Evolutionary conservation across 2,888 invertebrate species (phyloP).

Genomic region (Augiades crinisus): DNA sequence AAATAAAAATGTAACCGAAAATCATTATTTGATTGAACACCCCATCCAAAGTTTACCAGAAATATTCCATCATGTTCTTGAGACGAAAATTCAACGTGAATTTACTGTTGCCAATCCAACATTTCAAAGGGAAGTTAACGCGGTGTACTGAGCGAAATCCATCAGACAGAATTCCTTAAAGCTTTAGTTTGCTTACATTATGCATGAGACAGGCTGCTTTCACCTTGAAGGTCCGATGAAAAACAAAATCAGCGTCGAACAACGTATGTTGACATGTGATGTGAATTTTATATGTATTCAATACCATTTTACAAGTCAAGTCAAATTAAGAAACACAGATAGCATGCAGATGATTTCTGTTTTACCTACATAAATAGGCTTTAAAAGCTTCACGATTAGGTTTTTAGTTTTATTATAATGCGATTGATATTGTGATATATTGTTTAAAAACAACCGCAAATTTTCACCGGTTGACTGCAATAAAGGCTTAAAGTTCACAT

Average conservation of each 20-base stretch:
- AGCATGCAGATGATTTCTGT: too few species aligned
- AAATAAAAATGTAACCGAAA: not conserved
- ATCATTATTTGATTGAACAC: not conserved
- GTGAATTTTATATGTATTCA: not conserved
- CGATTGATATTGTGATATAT: too few species aligned
- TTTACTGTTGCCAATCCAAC: not conserved
- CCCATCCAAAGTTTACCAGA: not conserved
- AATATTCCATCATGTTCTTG: not conserved
- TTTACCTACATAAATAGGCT: too few species aligned
- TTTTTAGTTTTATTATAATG: too few species aligned
- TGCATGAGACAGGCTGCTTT: constrained; percentile 2
- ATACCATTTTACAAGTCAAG: not conserved
- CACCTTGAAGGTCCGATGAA: not conserved
- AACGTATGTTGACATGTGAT: constrained; percentile 1
- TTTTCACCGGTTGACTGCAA: too few species aligned
- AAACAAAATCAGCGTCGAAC: not conserved
- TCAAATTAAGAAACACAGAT: not conserved
- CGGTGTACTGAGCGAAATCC: constrained; percentile 1
- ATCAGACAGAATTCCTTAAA: constrained; percentile 1
- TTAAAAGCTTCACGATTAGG: too few species aligned
- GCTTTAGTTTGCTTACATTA: constrained; percentile 4
- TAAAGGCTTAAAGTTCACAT: too few species aligned
- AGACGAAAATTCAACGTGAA: not conserved
- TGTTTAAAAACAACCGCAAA: too few species aligned
- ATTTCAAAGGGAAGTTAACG: not conserved